Conservation (phyloP, 1,140 invertebrate species). For the Leptinotarsa lineolata region DNA sequence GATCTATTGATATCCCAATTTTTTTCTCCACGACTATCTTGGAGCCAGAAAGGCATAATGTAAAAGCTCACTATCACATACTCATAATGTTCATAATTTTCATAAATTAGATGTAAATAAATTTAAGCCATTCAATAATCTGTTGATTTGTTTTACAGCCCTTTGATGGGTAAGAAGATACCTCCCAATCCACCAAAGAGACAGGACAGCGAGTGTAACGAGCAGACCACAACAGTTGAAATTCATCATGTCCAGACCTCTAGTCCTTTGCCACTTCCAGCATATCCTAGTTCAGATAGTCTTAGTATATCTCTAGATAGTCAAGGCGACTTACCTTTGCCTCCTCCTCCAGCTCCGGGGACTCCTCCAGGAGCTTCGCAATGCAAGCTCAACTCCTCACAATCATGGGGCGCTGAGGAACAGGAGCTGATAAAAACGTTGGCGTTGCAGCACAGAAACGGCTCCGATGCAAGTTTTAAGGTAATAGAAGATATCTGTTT, state of each 20-base stretch:
- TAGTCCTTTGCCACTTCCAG: conserved; percentile 62
- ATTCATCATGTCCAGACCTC: conserved; percentile 64
- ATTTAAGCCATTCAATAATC: not conserved
- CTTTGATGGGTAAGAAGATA: conserved; percentile 70
- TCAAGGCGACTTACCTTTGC: conserved; percentile 62
- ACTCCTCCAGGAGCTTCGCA: conserved; percentile 56
- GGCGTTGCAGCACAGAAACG: conserved; percentile 73
- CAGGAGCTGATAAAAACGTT: conserved; percentile 66
- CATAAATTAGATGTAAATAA: too few relatives aligned
- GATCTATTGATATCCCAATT: too few relatives aligned
- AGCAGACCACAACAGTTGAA: conserved; percentile 63
- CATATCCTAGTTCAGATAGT: conserved; percentile 66
- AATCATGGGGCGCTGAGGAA: conserved; percentile 64
- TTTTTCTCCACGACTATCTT: too few relatives aligned
- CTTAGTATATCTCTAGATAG: conserved; percentile 63
- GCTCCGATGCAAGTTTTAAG: conserved; percentile 86
- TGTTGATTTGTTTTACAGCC: conserved; percentile 53
- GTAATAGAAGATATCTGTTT: conserved; percentile 54
- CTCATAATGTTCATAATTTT: too few relatives aligned
- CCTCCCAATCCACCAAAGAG: conserved; percentile 88
- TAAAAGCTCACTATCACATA: too few relatives aligned
- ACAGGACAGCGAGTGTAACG: conserved; percentile 53
- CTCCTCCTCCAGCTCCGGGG: conserved; percentile 62
- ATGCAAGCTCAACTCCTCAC: conserved; percentile 60
- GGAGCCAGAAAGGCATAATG: too few relatives aligned